Base-by-base conservation (phyloP, 2,888 invertebrate genomes). In the Piscicola geometra region DNA sequence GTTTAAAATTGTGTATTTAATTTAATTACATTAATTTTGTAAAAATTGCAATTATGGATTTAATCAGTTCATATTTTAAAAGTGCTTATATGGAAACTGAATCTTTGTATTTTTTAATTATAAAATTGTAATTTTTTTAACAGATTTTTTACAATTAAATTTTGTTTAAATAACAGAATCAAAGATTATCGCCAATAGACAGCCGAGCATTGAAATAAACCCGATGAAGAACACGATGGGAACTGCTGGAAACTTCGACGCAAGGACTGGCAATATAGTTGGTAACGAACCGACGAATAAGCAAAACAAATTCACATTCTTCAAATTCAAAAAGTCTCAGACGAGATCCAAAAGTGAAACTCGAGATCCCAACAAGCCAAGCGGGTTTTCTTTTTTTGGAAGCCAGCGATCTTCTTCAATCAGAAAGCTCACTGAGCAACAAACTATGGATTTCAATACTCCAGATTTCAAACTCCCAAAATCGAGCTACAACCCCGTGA, bases 111-210 rank as follows among this genome's bases (percentile, higher is more conserved):
- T 32, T 72, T 52, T 12, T 32, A 28, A 3, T 56, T 9, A 9
- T 28, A 56, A 52, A 21, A 70, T 35, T 0, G 12, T 9, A 28
- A 64, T 25, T 25, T 64, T 28, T 64, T 28, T n/a, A 15, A 64
- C 30, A 25, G n/a, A n/a, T n/a, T n/a, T n/a, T n/a, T n/a, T n/a
- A n/a, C n/a, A n/a, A n/a, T n/a, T n/a, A n/a, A n/a, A n/a, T n/a
- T n/a, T n/a, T n/a, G n/a, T n/a, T n/a, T n/a, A n/a, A n/a, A n/a
- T 32, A 30, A 25, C 52, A 75, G 75, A 68, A 35, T 30, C 36
- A 28, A 70, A 71, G 32, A 71, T 76, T 56, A 71, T 76, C 30
- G 76, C 76, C 21, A 76, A 76, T 50, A 71, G 76, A 36, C 76
- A 69, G 18, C 76, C 50, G 21, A 73, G 41, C 52, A 64, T 35